phyloP scores from a whole-genome alignment of 2,888 invertebrate genomes.

The Octodonta nipae region DNA sequence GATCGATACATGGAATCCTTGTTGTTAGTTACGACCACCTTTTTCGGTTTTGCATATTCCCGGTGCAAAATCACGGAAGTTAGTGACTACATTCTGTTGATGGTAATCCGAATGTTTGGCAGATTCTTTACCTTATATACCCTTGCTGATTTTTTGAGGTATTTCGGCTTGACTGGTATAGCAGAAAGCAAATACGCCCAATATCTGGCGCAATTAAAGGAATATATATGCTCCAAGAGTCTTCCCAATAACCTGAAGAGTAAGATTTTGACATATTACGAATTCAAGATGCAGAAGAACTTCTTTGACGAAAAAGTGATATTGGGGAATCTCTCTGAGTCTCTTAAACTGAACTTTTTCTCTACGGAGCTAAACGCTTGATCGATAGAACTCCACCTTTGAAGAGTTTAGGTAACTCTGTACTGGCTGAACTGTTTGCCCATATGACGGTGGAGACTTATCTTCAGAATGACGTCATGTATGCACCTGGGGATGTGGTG shows the following conservation, averaged over 20 bases:
- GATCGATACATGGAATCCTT: constrained; percentile 15
- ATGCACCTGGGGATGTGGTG: constrained; percentile 30
- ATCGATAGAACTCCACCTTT: constrained; percentile 37
- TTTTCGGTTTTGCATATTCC: constrained; percentile 21
- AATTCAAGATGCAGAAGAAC: constrained; percentile 39
- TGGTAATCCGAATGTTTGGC: constrained; percentile 19
- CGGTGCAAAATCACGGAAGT: constrained; percentile 10
- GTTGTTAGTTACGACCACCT: constrained; percentile 19
- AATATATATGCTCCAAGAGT: constrained; percentile 41
- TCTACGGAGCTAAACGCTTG: constrained; percentile 36
- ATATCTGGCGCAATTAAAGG: constrained; percentile 38
- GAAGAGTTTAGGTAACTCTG: constrained; percentile 30
- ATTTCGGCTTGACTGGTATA: constrained; percentile 23
- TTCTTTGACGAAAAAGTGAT: constrained; percentile 39
- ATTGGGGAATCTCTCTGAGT: constrained; percentile 26
- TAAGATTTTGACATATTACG: constrained; percentile 38
- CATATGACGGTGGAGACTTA: constrained; percentile 9
- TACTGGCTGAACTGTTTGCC: constrained; percentile 23
- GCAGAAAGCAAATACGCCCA: constrained; percentile 35
- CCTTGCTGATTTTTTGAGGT: constrained; percentile 20
- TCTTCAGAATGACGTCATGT: constrained; percentile 30
- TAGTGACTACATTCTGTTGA: constrained; percentile 16
- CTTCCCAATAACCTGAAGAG: constrained; percentile 36
- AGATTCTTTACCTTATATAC: constrained; percentile 21
- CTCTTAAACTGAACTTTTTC: constrained; percentile 35